A percentile compares a stretch with the other conserved stretches of the same genome.
Evolutionary conservation across 2,888 invertebrate species (phyloP).

Genomic region (Andricus quercusramuli): DNA sequence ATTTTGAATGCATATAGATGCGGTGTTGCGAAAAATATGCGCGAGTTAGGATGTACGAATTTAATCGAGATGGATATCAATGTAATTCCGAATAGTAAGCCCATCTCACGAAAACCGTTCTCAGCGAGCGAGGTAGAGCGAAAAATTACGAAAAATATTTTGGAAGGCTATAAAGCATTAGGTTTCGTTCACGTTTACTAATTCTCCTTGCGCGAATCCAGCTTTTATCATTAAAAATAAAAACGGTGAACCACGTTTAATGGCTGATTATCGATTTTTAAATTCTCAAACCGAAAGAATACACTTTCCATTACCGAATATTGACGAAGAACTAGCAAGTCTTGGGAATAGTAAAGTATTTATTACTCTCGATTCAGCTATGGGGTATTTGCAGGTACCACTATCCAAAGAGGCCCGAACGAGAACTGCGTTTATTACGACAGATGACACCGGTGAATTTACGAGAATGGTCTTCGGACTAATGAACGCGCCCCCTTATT

Average conservation of each 20-base stretch:
- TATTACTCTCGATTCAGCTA: no score
- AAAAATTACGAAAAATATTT: slow-evolving; percentile 33
- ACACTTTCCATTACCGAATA: slow-evolving; percentile 44
- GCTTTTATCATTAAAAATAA: not conserved
- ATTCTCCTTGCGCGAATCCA: not conserved
- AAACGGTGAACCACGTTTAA: slow-evolving; percentile 1
- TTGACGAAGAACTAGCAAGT: slow-evolving; percentile 42
- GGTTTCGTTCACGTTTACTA: slow-evolving; percentile 41
- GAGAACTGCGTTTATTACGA: no score
- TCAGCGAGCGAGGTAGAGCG: not conserved
- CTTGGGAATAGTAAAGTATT: slow-evolving; percentile 38
- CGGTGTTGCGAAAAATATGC: slow-evolving; percentile 32
- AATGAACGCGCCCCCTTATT: no score
- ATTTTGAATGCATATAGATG: slow-evolving; percentile 42
- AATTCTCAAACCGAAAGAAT: slow-evolving; percentile 40
- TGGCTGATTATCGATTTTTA: slow-evolving; percentile 39
- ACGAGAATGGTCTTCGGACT: slow-evolving; percentile 2
- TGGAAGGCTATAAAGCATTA: slow-evolving; percentile 35
- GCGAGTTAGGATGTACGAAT: slow-evolving; percentile 33
- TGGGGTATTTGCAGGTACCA: not conserved
- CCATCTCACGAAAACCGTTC: slow-evolving; percentile 24
- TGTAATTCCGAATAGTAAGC: slow-evolving; percentile 36
- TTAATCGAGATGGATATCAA: slow-evolving; percentile 32
- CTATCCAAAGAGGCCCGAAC: slow-evolving; percentile 24
- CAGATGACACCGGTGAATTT: no score